These are phyloP conservation scores for Platyrinchus mystaceus DNA, from an alignment of 2,797 vertebrate genomes.

Conservation along the genomic window DNA sequence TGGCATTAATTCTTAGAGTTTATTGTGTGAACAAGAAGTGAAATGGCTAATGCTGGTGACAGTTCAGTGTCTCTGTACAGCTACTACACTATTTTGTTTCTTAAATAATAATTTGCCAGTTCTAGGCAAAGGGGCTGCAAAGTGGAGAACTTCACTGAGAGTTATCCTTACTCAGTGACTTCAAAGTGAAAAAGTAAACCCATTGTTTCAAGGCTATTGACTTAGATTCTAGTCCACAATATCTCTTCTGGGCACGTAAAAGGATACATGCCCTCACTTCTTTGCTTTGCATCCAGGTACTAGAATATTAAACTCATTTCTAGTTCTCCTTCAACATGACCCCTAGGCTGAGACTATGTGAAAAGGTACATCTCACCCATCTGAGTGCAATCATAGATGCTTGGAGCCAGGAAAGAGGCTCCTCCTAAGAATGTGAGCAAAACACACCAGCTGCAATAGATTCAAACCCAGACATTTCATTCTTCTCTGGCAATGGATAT, in stretches of 20 bases:
- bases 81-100: not conserved
- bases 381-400: not conserved
- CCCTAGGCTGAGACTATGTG: not conserved
- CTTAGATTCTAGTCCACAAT: not conserved
- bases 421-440: not conserved
- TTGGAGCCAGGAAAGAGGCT: not conserved
- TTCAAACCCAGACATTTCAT: not conserved
- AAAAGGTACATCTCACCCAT: not conserved
- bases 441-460: not conserved
- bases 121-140: not conserved
- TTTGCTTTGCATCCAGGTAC: not conserved
- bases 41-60: not conserved
- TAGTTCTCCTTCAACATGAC: not conserved
- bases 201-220: not conserved
- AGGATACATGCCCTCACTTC: not conserved
- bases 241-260: not conserved
- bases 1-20: not conserved
- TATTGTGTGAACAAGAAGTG: not conserved
- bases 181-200: not conserved
- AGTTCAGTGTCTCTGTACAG: not conserved
- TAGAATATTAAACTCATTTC: not conserved
- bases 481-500: not conserved
- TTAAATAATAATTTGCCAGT: not conserved
- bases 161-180: not conserved
- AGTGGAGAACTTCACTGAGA: not conserved